Conservation (phyloP, 2,888 invertebrate species). For the Parnassius smintheus region DNA sequence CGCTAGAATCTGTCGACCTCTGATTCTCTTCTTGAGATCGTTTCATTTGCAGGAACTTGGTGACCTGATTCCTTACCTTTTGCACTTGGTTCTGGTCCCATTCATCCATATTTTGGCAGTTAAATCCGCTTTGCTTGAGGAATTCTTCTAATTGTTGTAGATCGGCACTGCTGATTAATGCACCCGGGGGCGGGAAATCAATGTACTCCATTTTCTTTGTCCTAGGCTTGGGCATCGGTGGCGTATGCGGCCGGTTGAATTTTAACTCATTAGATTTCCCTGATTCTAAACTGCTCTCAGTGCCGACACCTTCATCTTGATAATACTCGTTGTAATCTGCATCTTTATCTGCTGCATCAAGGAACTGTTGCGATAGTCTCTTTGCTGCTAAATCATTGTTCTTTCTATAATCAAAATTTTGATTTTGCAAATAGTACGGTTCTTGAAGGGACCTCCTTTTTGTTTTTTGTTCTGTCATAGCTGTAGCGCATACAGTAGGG, state of each 20-base stretch:
- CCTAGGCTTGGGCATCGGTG: slow-evolving; percentile 75
- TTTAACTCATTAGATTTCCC: slow-evolving; percentile 79
- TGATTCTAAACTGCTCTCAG: slow-evolving; percentile 81
- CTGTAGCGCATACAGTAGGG: slow-evolving; percentile 66
- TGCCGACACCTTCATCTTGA: slow-evolving; percentile 84
- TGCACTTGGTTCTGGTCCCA: slow-evolving; percentile 86
- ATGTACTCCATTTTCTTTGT: slow-evolving; percentile 73
- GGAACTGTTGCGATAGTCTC: slow-evolving; percentile 74
- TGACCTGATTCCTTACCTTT: slow-evolving; percentile 86
- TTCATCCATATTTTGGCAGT: slow-evolving; percentile 84
- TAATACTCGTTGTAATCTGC: slow-evolving; percentile 78
- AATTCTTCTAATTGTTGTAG: slow-evolving; percentile 86
- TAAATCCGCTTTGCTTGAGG: slow-evolving; percentile 86
- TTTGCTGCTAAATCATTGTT: slow-evolving; percentile 78
- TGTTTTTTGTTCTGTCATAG: slow-evolving; percentile 73
- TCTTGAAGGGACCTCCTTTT: slow-evolving; percentile 90
- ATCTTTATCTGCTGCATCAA: slow-evolving; percentile 78
- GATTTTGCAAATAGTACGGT: slow-evolving; percentile 83
- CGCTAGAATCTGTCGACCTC: slow-evolving; percentile 81
- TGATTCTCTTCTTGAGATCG: slow-evolving; percentile 85
- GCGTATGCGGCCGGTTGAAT: slow-evolving; percentile 74
- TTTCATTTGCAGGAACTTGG: slow-evolving; percentile 85
- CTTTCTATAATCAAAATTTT: slow-evolving; percentile 68
- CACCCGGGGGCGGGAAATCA: slow-evolving; percentile 75
- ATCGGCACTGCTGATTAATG: slow-evolving; percentile 82